phyloP scores from a whole-genome alignment of 2,113 vertebrate genomes.

The Propithecus coquereli region DNA sequence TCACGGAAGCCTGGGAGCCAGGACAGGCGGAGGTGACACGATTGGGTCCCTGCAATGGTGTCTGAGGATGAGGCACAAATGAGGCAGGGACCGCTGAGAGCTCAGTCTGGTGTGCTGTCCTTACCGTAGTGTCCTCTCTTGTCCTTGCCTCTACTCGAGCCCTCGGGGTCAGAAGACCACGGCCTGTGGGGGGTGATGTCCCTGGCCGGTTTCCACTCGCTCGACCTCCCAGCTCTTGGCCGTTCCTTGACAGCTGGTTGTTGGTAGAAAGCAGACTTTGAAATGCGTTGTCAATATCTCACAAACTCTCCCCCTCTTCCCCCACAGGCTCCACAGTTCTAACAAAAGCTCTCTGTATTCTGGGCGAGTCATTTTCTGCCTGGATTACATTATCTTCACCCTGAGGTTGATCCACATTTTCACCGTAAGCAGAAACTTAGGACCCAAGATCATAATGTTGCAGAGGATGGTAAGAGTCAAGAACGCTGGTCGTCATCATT shows the following conservation, averaged over 20 bases:
- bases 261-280: not conserved
- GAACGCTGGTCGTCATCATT: fast-evolving
- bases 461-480: slow-evolving; percentile 91
- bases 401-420: slow-evolving; percentile 97
- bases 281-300: not conserved
- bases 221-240: not conserved
- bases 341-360: slow-evolving; percentile 86
- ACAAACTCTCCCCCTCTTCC: not conserved
- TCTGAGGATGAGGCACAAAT: not conserved
- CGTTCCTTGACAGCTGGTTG: fast-evolving
- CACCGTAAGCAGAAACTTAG: slow-evolving; percentile 94
- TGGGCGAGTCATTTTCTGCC: slow-evolving; percentile 93
- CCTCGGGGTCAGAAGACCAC: fast-evolving
- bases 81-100: fast-evolving
- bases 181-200: not conserved
- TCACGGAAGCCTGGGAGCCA: fast-evolving
- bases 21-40: fast-evolving
- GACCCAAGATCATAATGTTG: slow-evolving; percentile 98
- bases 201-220: fast-evolving
- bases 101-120: fast-evolving
- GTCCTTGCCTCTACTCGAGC: not conserved
- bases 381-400: slow-evolving; percentile 97
- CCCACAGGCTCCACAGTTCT: slow-evolving; percentile 79
- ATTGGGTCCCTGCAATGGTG: fast-evolving
- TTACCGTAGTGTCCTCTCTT: not conserved